Percentiles rank a stretch among this genome's conserved stretches.
Evolutionary conservation across 1,140 invertebrate genomes (phyloP).

Genomic region (Andricus grossulariae): DNA sequence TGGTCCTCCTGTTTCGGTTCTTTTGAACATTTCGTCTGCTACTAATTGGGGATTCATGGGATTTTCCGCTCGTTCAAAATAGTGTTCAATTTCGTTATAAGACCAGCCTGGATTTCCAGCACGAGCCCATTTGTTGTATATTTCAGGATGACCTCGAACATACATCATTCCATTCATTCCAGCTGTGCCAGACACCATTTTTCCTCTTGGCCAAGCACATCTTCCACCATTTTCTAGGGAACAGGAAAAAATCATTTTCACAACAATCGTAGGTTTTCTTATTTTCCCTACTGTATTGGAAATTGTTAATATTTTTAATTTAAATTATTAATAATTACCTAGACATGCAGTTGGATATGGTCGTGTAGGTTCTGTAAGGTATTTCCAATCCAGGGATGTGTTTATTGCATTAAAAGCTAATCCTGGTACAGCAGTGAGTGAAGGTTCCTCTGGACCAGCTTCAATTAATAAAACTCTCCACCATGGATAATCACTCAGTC

Average conservation of each 20-base stretch:
- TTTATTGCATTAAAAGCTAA: constrained; percentile 78
- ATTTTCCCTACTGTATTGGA: neutral
- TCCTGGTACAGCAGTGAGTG: constrained; percentile 81
- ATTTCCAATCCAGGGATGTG: constrained; percentile 79
- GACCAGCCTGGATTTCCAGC: constrained; percentile 92
- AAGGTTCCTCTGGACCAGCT: constrained; percentile 85
- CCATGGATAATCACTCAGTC: constrained; percentile 66
- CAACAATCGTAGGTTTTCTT: no score
- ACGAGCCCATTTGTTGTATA: constrained; percentile 84
- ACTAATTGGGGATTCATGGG: constrained; percentile 60
- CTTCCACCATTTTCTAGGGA: constrained; percentile 76
- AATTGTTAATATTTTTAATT: neutral
- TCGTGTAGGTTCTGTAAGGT: constrained; percentile 78
- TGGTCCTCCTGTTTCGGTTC: constrained; percentile 59
- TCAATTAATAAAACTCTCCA: constrained; percentile 79
- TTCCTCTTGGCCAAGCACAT: constrained; percentile 85
- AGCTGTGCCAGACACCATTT: constrained; percentile 83
- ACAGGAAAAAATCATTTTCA: constrained; percentile 45
- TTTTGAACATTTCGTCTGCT: constrained; percentile 51
- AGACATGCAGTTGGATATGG: constrained; percentile 72
- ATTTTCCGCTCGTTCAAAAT: constrained; percentile 73
- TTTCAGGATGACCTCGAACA: constrained; percentile 83
- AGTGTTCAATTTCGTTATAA: constrained; percentile 85
- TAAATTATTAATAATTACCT: constrained; percentile 49
- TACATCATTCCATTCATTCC: constrained; percentile 90